A percentile compares a stretch with the other conserved stretches of the same genome.
Evolutionary conservation across 2,113 vertebrate species (phyloP).

Genomic region (Rhodinocichla rosea): DNA sequence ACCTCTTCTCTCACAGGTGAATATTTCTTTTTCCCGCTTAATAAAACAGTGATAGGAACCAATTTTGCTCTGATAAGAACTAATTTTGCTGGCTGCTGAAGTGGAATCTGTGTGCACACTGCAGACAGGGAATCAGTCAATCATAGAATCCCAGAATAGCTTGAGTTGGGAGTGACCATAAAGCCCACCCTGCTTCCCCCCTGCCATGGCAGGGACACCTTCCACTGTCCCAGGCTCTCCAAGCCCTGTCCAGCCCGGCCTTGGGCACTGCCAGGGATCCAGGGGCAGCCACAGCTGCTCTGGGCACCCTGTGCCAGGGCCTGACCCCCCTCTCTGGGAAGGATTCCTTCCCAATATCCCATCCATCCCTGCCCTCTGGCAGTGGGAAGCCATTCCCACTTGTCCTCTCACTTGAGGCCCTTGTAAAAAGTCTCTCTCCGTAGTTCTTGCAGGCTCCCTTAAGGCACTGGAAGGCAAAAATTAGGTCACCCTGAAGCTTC

Average conservation of each 20-base stretch:
- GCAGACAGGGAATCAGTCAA: not conserved
- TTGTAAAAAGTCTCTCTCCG: not conserved
- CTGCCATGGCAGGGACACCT: not conserved
- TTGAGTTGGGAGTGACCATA: not conserved
- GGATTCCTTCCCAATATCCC: not conserved
- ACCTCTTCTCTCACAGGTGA: not conserved
- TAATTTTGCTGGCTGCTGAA: not conserved
- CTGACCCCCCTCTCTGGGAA: fast-evolving
- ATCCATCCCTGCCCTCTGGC: not conserved
- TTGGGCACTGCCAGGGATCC: not conserved
- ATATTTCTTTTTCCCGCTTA: not conserved
- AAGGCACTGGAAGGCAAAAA: not conserved
- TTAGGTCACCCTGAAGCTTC: not conserved
- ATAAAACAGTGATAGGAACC: not conserved
- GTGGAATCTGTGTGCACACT: not conserved
- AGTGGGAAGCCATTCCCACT: not conserved
- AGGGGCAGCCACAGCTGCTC: not conserved
- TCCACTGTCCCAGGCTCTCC: fast-evolving
- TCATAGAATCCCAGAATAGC: not conserved
- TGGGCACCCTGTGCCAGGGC: not conserved
- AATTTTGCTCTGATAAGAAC: not conserved
- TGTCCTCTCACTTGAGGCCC: not conserved
- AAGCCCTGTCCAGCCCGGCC: fast-evolving
- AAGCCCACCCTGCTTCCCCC: not conserved
- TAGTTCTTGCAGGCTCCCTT: not conserved